These are phyloP conservation scores for Benthosema pterotum DNA, from an alignment of 2,797 vertebrate species.

Conservation along the genomic window DNA sequence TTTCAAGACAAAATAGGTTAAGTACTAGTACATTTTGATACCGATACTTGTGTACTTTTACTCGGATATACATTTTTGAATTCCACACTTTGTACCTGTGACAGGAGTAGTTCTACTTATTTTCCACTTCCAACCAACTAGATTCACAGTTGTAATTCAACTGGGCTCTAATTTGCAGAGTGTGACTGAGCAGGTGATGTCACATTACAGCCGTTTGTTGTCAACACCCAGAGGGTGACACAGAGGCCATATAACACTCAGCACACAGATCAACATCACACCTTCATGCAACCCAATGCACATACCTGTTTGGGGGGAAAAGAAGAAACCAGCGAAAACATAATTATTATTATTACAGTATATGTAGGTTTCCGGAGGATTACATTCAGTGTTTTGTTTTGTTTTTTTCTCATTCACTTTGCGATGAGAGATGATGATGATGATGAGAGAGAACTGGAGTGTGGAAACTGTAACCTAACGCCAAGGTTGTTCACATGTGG, in stretches of 20 bases:
- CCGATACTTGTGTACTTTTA: too few species aligned
- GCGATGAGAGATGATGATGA: slow-evolving; percentile 7
- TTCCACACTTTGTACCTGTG: too few species aligned
- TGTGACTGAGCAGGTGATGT: slow-evolving; percentile 35
- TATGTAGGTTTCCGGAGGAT: slow-evolving; percentile 36
- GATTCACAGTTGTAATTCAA: too few species aligned
- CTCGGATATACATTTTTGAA: too few species aligned
- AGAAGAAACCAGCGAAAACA: slow-evolving; percentile 33
- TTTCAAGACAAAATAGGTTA: too few species aligned
- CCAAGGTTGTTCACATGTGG: slow-evolving; percentile 20
- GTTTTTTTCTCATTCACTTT: slow-evolving; percentile 3
- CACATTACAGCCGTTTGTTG: slow-evolving; percentile 34
- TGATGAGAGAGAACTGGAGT: slow-evolving; percentile 28
- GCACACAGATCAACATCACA: slow-evolving; percentile 29
- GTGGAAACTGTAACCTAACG: slow-evolving; percentile 33
- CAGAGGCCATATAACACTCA: slow-evolving; percentile 22
- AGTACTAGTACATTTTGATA: too few species aligned
- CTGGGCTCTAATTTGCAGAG: slow-evolving; percentile 32
- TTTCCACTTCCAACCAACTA: slow-evolving; percentile 8
- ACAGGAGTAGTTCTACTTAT: too few species aligned
- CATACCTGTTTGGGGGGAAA: slow-evolving; percentile 25
- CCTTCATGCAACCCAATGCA: slow-evolving; percentile 26
- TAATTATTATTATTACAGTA: slow-evolving; percentile 7
- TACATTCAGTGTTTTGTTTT: slow-evolving; percentile 17
- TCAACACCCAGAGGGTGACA: slow-evolving; percentile 25